These are phyloP conservation scores for Pitangus sulphuratus DNA, from an alignment of 2,797 vertebrate species.

Conservation along the genomic window DNA sequence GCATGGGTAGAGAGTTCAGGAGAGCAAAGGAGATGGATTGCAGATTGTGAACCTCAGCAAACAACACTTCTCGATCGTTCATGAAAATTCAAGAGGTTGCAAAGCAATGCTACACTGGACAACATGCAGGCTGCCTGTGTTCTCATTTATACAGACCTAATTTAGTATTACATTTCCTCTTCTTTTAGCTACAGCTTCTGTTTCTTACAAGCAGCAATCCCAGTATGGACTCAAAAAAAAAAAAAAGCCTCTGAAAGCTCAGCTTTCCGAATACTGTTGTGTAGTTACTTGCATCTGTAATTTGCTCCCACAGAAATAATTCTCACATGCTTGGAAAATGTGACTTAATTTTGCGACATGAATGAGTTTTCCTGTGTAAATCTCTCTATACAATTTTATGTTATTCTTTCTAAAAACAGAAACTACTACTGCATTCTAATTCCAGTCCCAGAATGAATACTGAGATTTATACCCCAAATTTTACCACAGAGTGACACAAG, in stretches of 20 bases:
- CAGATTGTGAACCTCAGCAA: not conserved
- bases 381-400: not conserved
- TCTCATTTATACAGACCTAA: not conserved
- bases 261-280: not conserved
- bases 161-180: not conserved
- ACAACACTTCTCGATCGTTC: not conserved
- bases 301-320: conserved; percentile 7
- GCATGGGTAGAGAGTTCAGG: not conserved
- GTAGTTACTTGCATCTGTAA: not conserved
- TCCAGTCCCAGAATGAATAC: not conserved
- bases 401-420: not conserved
- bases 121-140: not conserved
- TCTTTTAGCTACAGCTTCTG: not conserved
- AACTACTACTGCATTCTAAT: not conserved
- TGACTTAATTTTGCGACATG: not conserved
- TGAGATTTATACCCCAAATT: not conserved
- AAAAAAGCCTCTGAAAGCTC: not conserved
- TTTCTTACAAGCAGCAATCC: not conserved
- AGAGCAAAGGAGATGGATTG: not conserved
- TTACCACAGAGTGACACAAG: not conserved
- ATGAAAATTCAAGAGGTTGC: not conserved
- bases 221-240: not conserved
- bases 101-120: not conserved
- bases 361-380: not conserved
- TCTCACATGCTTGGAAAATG: not conserved